Conservation (phyloP, 2,113 vertebrate genomes). For the Onychostruthus taczanowskii region DNA sequence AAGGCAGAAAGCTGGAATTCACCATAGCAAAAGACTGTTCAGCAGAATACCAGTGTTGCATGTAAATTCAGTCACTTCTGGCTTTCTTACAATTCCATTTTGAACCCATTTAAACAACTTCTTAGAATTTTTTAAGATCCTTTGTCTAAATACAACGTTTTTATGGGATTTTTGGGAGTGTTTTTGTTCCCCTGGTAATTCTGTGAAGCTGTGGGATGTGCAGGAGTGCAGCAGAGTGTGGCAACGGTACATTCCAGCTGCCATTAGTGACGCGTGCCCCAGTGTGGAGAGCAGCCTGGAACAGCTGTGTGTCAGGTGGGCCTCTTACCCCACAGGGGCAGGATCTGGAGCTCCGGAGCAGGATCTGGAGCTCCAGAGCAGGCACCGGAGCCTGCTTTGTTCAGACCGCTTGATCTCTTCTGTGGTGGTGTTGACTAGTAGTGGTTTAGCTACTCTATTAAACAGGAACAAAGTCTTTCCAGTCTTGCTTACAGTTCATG, state of each 20-base stretch:
- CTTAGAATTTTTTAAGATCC: accelerated
- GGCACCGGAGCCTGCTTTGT: not conserved
- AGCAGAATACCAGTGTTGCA: not conserved
- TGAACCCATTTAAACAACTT: not conserved
- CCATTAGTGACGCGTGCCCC: accelerated
- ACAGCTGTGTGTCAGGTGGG: not conserved
- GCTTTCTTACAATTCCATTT: not conserved
- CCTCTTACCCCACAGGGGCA: not conserved
- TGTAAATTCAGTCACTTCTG: not conserved
- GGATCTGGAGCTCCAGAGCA: not conserved
- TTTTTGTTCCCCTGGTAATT: not conserved
- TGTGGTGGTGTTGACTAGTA: not conserved
- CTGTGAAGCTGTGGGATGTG: accelerated
- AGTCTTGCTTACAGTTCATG: accelerated
- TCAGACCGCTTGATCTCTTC: accelerated
- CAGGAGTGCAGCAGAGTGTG: not conserved
- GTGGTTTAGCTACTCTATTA: not conserved
- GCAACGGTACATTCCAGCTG: not conserved
- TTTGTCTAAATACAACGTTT: not conserved
- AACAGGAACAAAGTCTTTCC: not conserved
- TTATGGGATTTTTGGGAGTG: not conserved
- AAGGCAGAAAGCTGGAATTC: not conserved
- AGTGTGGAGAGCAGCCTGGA: not conserved
- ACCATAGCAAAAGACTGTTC: not conserved
- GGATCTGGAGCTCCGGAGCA: not conserved